Evolutionary conservation across 2,113 vertebrate genomes (phyloP).

Genomic region (Rhinoderma darwinii): DNA sequence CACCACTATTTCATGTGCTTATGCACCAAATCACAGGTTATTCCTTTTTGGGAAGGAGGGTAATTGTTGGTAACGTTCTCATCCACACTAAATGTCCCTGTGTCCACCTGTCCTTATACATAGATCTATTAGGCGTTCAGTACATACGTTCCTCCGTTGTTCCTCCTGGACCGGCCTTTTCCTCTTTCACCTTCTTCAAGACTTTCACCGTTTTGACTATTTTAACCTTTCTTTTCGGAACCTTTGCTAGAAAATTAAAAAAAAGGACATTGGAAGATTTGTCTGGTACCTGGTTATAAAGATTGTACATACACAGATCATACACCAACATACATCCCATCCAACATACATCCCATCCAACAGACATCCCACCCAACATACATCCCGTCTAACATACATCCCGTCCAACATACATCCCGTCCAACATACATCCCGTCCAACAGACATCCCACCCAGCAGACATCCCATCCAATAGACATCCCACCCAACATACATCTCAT

Average conservation of each 20-base stretch:
- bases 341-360: background rate
- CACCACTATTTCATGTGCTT: background rate
- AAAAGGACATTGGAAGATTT: background rate
- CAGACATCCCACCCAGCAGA: background rate
- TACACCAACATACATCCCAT: background rate
- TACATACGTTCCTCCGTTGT: slow-evolving; percentile 45
- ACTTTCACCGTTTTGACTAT: slow-evolving; percentile 57
- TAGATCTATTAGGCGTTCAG: background rate
- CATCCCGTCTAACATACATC: background rate
- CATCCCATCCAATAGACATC: background rate
- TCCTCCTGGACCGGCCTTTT: background rate
- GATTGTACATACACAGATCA: background rate
- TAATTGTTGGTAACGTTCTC: background rate
- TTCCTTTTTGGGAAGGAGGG: too few species aligned
- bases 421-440: background rate
- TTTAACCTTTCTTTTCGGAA: slow-evolving; percentile 50
- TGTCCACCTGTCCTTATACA: background rate
- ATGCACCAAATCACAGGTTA: too few species aligned
- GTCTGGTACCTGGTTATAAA: background rate
- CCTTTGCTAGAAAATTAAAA: slow-evolving; percentile 49
- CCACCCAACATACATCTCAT: background rate
- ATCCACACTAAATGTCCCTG: background rate
- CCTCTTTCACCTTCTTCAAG: slow-evolving; percentile 60
- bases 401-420: background rate
- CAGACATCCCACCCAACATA: background rate